Percentiles rank a stretch among this genome's conserved stretches.
Evolutionary conservation across 2,113 vertebrate species (phyloP).

Genomic region (Heterotilapia buettikoferi): DNA sequence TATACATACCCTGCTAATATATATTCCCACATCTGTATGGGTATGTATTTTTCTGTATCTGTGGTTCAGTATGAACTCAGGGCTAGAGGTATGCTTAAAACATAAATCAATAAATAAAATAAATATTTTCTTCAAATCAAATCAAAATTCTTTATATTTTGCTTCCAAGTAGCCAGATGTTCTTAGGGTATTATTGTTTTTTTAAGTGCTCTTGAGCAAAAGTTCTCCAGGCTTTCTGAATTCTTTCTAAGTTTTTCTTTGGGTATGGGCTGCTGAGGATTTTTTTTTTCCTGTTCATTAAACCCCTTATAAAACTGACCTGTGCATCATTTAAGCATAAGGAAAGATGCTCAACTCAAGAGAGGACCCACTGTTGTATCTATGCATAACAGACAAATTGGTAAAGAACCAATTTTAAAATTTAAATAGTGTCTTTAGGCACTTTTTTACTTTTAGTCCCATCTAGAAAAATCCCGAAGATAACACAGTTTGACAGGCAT

Average conservation of each 20-base stretch:
- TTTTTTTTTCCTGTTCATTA: fast-evolving
- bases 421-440: background rate
- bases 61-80: background rate
- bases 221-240: fast-evolving
- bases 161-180: background rate
- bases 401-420: background rate
- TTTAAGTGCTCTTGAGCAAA: background rate
- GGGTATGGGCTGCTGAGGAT: background rate
- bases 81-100: background rate
- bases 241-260: background rate
- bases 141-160: background rate
- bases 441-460: background rate
- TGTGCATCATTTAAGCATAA: background rate
- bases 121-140: background rate
- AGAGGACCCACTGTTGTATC: background rate
- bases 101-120: background rate
- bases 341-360: background rate
- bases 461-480: background rate
- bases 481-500: background rate
- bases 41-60: background rate
- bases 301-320: background rate
- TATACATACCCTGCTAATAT: background rate
- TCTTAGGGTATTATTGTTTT: background rate
- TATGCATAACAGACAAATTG: background rate
- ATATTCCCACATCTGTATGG: background rate